Evolutionary conservation across 2,113 vertebrate genomes (phyloP).

Genomic region (Phrynocephalus versicolor): DNA sequence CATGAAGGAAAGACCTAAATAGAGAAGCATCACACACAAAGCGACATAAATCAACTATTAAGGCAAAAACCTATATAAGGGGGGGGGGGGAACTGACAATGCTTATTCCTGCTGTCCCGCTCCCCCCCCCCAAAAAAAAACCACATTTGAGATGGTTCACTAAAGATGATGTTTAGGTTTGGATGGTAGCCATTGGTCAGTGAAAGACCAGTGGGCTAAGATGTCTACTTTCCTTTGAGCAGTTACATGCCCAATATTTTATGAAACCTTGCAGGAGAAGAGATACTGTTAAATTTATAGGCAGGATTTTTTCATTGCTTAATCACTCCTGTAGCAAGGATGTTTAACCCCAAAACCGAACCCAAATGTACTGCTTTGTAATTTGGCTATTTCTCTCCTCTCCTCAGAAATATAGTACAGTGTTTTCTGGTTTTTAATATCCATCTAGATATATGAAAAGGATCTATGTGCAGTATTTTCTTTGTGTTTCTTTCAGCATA

Average conservation of each 20-base stretch:
- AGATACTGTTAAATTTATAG: not conserved
- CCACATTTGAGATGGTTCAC: too few species aligned
- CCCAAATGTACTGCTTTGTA: not conserved
- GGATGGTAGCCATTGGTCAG: too few species aligned
- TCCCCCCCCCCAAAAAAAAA: too few species aligned
- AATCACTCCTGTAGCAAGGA: not conserved
- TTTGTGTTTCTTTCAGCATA: too few species aligned
- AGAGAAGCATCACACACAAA: not conserved
- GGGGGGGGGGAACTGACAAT: too few species aligned
- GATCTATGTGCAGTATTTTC: not conserved
- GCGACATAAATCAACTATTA: not conserved
- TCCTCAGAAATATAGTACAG: not conserved
- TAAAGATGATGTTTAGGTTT: too few species aligned
- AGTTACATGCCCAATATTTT: not conserved
- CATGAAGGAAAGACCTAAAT: not conserved
- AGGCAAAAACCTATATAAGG: too few species aligned
- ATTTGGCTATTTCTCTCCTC: not conserved
- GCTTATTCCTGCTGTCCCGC: too few species aligned
- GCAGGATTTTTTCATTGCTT: not conserved
- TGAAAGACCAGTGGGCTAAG: too few species aligned
- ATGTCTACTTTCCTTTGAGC: too few species aligned
- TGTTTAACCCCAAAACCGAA: not conserved
- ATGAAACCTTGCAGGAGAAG: not conserved
- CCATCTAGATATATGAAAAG: not conserved
- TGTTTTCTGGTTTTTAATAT: not conserved